These are phyloP conservation scores for Mesocricetus auratus DNA, from an alignment of 2,113 vertebrate species.

Conservation along the genomic window DNA sequence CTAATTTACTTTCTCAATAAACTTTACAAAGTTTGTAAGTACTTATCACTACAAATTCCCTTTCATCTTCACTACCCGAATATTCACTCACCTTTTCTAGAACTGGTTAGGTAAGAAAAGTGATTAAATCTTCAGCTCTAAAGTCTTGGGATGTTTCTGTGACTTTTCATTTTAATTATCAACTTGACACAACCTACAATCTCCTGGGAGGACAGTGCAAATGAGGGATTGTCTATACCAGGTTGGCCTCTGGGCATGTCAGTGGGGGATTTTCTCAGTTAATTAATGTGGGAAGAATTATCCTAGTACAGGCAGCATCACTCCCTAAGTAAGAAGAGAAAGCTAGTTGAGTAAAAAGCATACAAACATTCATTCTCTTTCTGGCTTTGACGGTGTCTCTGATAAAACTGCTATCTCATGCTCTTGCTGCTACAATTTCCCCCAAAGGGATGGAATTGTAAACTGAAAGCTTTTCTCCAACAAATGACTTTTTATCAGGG, in stretches of 20 bases:
- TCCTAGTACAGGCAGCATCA: neutral
- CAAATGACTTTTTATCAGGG: neutral
- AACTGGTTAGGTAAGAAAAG: conserved; percentile 17
- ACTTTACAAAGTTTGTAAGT: neutral
- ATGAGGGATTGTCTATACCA: neutral
- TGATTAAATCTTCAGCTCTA: neutral
- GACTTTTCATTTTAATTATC: neutral
- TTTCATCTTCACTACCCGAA: conserved; percentile 4
- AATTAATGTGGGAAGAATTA: neutral
- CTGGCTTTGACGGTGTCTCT: neutral
- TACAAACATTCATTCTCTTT: neutral
- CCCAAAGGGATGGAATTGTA: neutral
- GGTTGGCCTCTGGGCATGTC: neutral
- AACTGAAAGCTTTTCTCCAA: neutral
- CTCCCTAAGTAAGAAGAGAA: neutral
- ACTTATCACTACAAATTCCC: neutral
- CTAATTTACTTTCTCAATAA: neutral
- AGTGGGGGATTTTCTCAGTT: neutral
- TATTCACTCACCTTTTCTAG: neutral
- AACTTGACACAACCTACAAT: neutral
- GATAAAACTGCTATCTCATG: neutral
- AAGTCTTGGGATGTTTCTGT: neutral
- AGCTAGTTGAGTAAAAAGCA: neutral
- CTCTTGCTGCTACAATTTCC: neutral
- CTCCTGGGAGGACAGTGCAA: neutral